Conservation (phyloP, 2,888 invertebrate species). For the Trichacis sp. region DNA sequence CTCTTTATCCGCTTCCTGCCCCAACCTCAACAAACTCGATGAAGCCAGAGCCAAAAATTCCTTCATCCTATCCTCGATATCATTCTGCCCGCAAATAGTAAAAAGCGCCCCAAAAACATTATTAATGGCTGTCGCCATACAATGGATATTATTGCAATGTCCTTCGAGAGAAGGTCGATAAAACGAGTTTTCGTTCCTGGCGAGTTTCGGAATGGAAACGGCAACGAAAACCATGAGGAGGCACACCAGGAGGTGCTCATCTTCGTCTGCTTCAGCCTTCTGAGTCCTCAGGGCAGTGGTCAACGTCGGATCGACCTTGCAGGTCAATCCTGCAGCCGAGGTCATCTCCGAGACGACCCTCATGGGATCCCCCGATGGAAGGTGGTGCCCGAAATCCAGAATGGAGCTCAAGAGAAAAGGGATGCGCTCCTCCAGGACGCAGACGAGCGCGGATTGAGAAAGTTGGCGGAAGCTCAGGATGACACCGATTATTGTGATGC, state of each 20-base stretch:
- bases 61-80: slow-evolving; percentile 97
- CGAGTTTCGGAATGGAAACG: slow-evolving; percentile 95
- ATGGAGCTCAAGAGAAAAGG: slow-evolving; percentile 97
- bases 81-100: slow-evolving; percentile 94
- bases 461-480: slow-evolving; percentile 95
- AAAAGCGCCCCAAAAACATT: slow-evolving; percentile 97
- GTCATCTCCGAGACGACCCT: slow-evolving; percentile 97
- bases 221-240: slow-evolving; percentile 98
- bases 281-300: slow-evolving; percentile 91
- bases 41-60: slow-evolving; percentile 94
- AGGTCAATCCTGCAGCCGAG: slow-evolving; percentile 92
- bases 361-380: slow-evolving; percentile 89
- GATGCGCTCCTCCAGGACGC: slow-evolving; percentile 92
- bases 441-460: slow-evolving; percentile 92
- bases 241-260: slow-evolving; percentile 94
- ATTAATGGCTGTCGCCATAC: slow-evolving; percentile 96
- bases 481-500: slow-evolving; percentile 98
- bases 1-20: slow-evolving; percentile 96
- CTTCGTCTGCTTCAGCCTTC: slow-evolving; percentile 88
- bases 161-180: slow-evolving; percentile 90
- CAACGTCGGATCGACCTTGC: slow-evolving; percentile 95
- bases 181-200: slow-evolving; percentile 89
- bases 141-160: slow-evolving; percentile 99
- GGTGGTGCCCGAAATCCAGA: slow-evolving; percentile 92
- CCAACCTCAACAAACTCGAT: slow-evolving; percentile 92